Evolutionary conservation across 2,888 invertebrate genomes (phyloP), one percentile per base, ranked within the genome.

Genomic region (Steinernema hermaphroditum): DNA sequence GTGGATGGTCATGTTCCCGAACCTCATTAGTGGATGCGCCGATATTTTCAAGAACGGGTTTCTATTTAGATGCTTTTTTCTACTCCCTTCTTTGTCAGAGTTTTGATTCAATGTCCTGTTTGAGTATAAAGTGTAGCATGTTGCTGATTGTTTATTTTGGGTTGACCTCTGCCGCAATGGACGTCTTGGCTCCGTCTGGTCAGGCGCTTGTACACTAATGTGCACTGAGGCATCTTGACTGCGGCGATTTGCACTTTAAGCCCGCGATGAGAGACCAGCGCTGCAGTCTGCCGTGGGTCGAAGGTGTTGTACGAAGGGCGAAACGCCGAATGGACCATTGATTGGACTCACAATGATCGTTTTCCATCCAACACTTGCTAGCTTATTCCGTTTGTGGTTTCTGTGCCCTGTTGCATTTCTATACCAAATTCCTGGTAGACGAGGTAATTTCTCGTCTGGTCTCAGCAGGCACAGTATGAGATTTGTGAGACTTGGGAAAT

Each of bases 1-100:
- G 97, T 98, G 0, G 98, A 99, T 87, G 97, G 96, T 19, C 96
- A 97, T 87, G 93, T 92, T 81, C 97, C 97, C 0, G 91, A 93
- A 81, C 94, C 96, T 0, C 97, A 97, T 89, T 98, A 82, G 83
- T 46, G 0, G 14, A 49, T 8, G 19, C 9, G 19, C 19, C 19
- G 19, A 41, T 9, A 14, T 41, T 41, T 41, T 41, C 41, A 41
- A 8, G 41, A 9, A 14, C 41, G 8, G 41, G 43, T 44, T 16
- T 34, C 37, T 54, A 27, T 41, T 68, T 34, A 50, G 8, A 6
- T 32, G 44, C 24, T 75, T 68, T 72, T 74, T 46, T 8, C 37
- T 76, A 43, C 68, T 72, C 24, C n/a, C 50, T 50, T 14, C 14
- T 19, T 9, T 50, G 19, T 22, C 9, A 14, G 43, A 14, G 14